Base-by-base conservation (phyloP, 1,140 invertebrate genomes). In the Drosophila persimilis region DNA sequence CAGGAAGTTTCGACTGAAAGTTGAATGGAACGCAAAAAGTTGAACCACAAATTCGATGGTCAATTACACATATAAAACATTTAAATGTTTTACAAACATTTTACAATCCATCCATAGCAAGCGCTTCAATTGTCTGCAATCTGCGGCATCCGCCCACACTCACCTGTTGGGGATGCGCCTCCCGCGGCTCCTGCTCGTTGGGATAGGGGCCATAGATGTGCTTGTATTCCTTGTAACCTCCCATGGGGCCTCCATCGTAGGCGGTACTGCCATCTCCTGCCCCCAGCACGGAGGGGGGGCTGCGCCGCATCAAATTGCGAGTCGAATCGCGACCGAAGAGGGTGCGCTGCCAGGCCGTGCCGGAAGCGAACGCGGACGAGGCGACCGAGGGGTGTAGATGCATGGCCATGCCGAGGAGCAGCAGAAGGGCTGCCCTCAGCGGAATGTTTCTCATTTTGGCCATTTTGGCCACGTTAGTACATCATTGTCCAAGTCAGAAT, bases 281-380 rank as follows among this genome's bases (percentile, higher is more conserved):
- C 11, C 26, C 43, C 15, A 58, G 11, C 11, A 48, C 24, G 20
- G 53, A 29, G 7, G 41, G 29, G 29, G 41, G 29, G 24, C 56
- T 63, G 39, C 78, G 81, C 31, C 67, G 70, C 63, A 97, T 92
- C 95, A 97, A 95, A 92, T 97, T 96, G 0, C 96, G 96, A 20
- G 20, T 20, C 75, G 95, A 96, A 92, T 97, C 96, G 56, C 96
- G 93, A 91, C 96, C 97, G 91, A 97, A 97, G 7, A 96, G 92
- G 1, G 61, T 31, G 0, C 95, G 96, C 55, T 95, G 95, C 95
- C 95, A 96, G 31, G 94, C 95, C 17, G 39, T 51, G 39, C 55
- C 54, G 20, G 46, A 22, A 20, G 56, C 6, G 22, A 43, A 72
- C n/a, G 65, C 6, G 22, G 46, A 72, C 13, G 65, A 17, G 7